Conservation (phyloP, 2,888 invertebrate species). For the Heliconius charithonia region DNA sequence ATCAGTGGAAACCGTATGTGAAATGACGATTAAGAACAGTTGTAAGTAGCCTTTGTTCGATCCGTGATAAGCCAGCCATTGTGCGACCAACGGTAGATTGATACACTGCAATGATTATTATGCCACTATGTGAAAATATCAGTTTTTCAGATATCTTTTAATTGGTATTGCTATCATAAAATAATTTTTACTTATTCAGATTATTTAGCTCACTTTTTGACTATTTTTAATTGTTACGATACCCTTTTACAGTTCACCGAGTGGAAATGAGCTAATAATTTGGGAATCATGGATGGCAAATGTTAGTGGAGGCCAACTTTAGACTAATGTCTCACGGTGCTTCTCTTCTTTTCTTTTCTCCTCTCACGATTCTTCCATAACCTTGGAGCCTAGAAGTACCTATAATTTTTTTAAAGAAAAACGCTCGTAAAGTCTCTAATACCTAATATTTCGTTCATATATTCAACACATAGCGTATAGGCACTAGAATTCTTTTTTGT, state of each 20-base stretch:
- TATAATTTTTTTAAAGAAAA: no score
- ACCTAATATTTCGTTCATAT: not conserved
- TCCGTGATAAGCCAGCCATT: constrained; percentile 73
- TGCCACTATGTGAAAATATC: constrained; percentile 45
- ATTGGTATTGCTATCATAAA: not conserved
- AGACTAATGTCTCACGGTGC: no score
- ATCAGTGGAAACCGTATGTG: constrained; percentile 79
- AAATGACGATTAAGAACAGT: constrained; percentile 83
- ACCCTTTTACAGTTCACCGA: no score
- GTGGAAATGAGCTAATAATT: no score
- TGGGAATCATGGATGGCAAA: no score
- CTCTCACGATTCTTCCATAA: no score
- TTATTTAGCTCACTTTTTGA: no score
- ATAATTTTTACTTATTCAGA: not conserved
- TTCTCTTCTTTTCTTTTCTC: no score
- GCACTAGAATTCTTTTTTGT: not conserved
- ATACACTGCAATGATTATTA: constrained; percentile 56
- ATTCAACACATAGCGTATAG: not conserved
- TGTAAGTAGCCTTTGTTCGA: constrained; percentile 83
- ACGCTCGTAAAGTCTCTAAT: not conserved
- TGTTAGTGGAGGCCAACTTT: no score
- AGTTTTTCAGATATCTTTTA: constrained; percentile 28
- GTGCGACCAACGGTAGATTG: constrained; percentile 60
- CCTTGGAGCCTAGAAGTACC: no score
- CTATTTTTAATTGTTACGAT: no score